phyloP scores from a whole-genome alignment of 2,113 vertebrate species.

The Syngnathus scovelli region DNA sequence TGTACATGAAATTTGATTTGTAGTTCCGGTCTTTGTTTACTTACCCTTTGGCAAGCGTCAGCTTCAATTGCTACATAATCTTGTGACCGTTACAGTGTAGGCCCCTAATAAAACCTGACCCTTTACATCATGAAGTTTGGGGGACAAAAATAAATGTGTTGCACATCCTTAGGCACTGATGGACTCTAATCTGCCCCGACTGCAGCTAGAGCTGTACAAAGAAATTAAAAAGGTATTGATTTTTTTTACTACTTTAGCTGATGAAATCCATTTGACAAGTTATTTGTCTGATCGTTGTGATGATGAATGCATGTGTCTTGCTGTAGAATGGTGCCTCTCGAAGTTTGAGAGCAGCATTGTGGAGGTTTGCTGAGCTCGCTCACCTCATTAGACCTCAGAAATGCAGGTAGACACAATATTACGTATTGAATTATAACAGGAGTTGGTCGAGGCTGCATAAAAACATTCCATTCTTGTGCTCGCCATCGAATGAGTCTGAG shows the following conservation, averaged over 20 bases:
- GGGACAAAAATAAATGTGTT: not conserved
- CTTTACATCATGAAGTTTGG: not conserved
- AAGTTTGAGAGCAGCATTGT: conserved; percentile 91
- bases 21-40: not conserved
- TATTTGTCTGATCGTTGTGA: not conserved
- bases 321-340: conserved; percentile 88
- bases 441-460: not conserved
- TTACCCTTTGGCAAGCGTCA: not conserved
- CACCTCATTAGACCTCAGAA: conserved; percentile 96
- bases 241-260: not conserved
- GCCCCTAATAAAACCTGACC: not conserved
- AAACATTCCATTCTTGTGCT: not conserved
- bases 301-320: not conserved
- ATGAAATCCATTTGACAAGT: not conserved
- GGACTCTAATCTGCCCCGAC: conserved; percentile 91
- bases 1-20: not conserved
- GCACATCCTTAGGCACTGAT: conserved; percentile 81
- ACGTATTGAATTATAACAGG: not conserved
- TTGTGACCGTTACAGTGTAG: not conserved
- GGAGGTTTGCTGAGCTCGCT: conserved; percentile 95
- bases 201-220: conserved; percentile 96
- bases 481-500: not conserved
- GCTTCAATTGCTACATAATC: not conserved
- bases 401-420: conserved; percentile 79
- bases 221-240: conserved; percentile 93